Base-by-base conservation (phyloP, 2,888 invertebrate species). In the Cylindroiulus punctatus region DNA sequence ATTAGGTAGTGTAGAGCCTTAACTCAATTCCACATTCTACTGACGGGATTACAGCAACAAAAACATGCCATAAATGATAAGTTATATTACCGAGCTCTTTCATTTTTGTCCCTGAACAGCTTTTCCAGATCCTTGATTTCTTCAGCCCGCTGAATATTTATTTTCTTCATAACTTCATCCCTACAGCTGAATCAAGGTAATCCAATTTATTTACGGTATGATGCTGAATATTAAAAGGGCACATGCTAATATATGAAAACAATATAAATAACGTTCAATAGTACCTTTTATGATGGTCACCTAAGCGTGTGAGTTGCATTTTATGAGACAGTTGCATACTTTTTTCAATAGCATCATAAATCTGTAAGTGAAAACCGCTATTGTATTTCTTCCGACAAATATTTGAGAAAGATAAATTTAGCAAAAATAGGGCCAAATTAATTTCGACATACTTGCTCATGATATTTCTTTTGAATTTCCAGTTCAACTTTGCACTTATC, bases 61-160 rank as follows among this genome's bases (percentile, higher is more conserved):
- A 81, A 57, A 81, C n/a, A 52, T 47, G 17, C 8, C 12, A 47
- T 14, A n/a, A 0, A n/a, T n/a, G 7, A n/a, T n/a, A 52, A 52
- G 52, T 52, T n/a, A n/a, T 30, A 12, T 76, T 87, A 91, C 91
- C 92, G 90, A 82, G 95, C 94, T 89, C 98, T 93, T 91, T 98
- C 98, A 88, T 92, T 97, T 89, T 97, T 95, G 91, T 98, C 97
- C 89, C 95, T 94, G 90, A 97, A 96, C 87, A 95, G 95, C 90
- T 97, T 96, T 36, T 95, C 94, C 87, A 98, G 92, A 84, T 94
- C 94, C 90, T 97, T 97, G 87, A 97, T 96, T 91, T 98, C 97
- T 89, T 95, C 96, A 88, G 96, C 94, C 88, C 96, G 94, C 87
- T 95, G 94, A 87, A 94, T 94, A 89, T 97, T 96, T 88, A 98